These are phyloP conservation scores for Tautogolabrus adspersus DNA, from an alignment of 2,113 vertebrate genomes.

Conservation along the genomic window DNA sequence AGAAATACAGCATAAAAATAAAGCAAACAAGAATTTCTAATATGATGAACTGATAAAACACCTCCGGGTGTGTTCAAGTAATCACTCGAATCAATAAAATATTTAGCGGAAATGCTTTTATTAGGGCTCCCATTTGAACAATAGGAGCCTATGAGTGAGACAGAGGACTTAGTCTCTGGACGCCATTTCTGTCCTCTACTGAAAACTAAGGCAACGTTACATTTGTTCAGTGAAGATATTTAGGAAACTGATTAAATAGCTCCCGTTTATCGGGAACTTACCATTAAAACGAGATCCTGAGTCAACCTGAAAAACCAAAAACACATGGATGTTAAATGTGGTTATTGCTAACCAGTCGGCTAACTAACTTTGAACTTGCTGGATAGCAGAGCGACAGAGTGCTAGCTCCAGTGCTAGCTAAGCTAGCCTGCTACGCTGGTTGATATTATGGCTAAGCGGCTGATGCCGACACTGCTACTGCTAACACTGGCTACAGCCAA, in stretches of 20 bases:
- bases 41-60: constrained; percentile 65
- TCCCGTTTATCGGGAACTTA: constrained; percentile 80
- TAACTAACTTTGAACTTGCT: constrained; percentile 85
- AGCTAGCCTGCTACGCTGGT: constrained; percentile 52
- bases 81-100: constrained; percentile 7
- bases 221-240: constrained; percentile 34
- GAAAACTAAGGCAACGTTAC: constrained; percentile 66
- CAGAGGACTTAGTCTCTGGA: constrained; percentile 99
- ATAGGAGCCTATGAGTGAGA: constrained; percentile 95
- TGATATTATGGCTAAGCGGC: constrained; percentile 42
- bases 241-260: neutral
- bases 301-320: constrained; percentile 88
- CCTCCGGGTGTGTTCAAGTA: constrained; percentile 59
- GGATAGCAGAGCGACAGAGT: constrained; percentile 57
- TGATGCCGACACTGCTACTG: constrained; percentile 40
- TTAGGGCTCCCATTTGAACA: constrained; percentile 92
- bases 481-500: constrained; percentile 47
- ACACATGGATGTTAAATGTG: constrained; percentile 61
- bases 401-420: constrained; percentile 54
- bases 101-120: constrained; percentile 62
- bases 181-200: constrained; percentile 95
- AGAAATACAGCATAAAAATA: constrained; percentile 68
- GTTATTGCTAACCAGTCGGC: constrained; percentile 69
- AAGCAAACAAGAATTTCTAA: constrained; percentile 2
- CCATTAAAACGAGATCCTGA: constrained; percentile 92